phyloP scores from a whole-genome alignment of 1,140 invertebrate species.

The Drosophila rufa region DNA sequence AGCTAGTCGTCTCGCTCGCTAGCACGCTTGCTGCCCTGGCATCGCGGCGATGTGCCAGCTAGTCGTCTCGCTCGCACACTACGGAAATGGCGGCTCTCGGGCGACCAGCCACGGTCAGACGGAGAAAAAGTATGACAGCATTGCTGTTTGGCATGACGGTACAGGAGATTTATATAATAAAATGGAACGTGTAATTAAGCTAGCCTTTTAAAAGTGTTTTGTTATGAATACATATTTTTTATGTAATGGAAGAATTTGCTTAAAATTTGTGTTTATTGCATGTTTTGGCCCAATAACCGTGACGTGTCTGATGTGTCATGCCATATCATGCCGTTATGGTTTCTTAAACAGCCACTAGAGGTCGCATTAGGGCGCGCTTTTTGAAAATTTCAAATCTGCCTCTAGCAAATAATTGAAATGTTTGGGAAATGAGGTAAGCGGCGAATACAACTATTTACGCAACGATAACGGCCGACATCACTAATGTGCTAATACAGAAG shows the following conservation, averaged over 20 bases:
- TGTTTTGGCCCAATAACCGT: background rate
- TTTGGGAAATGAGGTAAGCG: constrained; percentile 37
- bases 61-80: constrained; percentile 35
- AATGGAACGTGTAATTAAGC: background rate
- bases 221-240: background rate
- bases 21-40: constrained; percentile 33
- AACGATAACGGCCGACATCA: constrained; percentile 53
- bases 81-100: constrained; percentile 68
- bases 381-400: background rate
- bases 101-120: constrained; percentile 40
- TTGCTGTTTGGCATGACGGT: constrained; percentile 17
- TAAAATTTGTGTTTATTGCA: too few relatives aligned
- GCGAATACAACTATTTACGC: constrained; percentile 28
- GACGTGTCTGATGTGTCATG: constrained; percentile 8
- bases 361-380: constrained; percentile 6
- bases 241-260: background rate
- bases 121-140: constrained; percentile 20
- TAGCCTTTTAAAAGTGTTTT: too few relatives aligned
- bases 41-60: background rate
- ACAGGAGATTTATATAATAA: too few relatives aligned
- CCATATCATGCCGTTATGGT: background rate
- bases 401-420: constrained; percentile 21
- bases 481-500: constrained; percentile 56
- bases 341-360: background rate
- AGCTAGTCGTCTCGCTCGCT: constrained; percentile 33